Base-by-base conservation (phyloP, 92 coral and sea anemone genomes). In the Porites evermanni region DNA sequence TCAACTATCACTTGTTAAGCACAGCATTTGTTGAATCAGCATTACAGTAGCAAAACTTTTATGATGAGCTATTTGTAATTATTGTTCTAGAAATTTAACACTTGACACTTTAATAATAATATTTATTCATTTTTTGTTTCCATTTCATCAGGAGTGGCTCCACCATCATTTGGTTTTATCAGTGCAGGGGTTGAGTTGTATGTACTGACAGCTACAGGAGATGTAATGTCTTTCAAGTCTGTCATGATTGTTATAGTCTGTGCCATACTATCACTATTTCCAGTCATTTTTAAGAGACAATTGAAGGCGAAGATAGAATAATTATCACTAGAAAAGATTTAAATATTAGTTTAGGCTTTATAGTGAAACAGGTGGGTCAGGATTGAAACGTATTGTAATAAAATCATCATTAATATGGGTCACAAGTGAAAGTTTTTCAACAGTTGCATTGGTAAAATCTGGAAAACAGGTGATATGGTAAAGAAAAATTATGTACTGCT, bases 171-270 rank as follows among this genome's bases (percentile, higher is more conserved):
- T 93, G 99, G 99, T 11, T 97, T 88, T 86, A 97, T 97, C 77
- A 95, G 98, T 74, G 99, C 99, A 60, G 99, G 99, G 50, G 98
- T 97, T 59, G 99, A 97, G 70, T 87, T 97, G 20, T 93, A 97
- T 63, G 96, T 93, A 20, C 83, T 97, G 50, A 95, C 99, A 1
- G 95, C 99, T 2, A 97, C 99, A 1, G 99, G 99, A n/a, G 99
- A 97, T 38, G 93, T 96, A 12, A 92, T 97, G 90, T 95, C 99
- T 17, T 77, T 93, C 78, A 95, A 97, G 89, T 97, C 99, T 24
- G 90, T 97, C 83, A 86, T 92, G 84, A 97, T 95, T 12, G 99
- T 97, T 29, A 86, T 97, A 0, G 75, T 97, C 6, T 95, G 91
- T 12, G 99, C 99, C 1, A 24, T 97, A 51, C 89, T 97, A 16